Percentiles rank a stretch among this genome's conserved stretches.
phyloP scores from a whole-genome alignment of 2,888 invertebrate genomes.

The Pachymerium ferrugineum region DNA sequence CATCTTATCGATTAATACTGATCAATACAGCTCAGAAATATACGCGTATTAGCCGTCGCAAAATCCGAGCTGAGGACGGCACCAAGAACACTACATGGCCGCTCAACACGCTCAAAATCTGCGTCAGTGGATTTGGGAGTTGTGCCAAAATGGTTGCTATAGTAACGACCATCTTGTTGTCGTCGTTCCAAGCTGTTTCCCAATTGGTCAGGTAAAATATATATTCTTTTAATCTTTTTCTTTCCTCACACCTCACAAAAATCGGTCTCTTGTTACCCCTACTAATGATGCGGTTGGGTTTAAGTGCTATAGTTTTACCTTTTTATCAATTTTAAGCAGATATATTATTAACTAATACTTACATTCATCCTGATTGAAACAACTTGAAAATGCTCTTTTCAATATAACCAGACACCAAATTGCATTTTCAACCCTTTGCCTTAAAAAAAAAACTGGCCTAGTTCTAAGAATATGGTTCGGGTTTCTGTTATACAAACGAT shows the following conservation, averaged over 20 bases:
- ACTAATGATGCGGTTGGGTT: no score
- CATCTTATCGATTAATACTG: background rate
- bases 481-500: background rate
- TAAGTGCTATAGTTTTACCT: no score
- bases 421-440: background rate
- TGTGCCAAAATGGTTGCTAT: constrained; percentile 23
- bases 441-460: constrained; percentile 2
- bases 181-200: background rate
- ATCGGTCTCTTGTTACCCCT: no score
- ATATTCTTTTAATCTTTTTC: background rate
- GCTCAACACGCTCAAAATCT: background rate
- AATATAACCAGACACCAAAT: background rate
- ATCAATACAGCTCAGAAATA: constrained; percentile 5
- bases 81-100: constrained; percentile 10
- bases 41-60: background rate
- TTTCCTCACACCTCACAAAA: no score
- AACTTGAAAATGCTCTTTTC: no score
- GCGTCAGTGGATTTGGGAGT: constrained; percentile 15
- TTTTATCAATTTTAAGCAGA: no score
- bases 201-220: background rate
- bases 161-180: background rate
- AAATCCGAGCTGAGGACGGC: constrained; percentile 17
- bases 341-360: no score
- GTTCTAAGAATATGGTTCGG: background rate
- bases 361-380: background rate